Percentiles rank a stretch among this genome's conserved stretches.
phyloP scores from a whole-genome alignment of 1,140 invertebrate genomes.

The Lepidurus packardi region DNA sequence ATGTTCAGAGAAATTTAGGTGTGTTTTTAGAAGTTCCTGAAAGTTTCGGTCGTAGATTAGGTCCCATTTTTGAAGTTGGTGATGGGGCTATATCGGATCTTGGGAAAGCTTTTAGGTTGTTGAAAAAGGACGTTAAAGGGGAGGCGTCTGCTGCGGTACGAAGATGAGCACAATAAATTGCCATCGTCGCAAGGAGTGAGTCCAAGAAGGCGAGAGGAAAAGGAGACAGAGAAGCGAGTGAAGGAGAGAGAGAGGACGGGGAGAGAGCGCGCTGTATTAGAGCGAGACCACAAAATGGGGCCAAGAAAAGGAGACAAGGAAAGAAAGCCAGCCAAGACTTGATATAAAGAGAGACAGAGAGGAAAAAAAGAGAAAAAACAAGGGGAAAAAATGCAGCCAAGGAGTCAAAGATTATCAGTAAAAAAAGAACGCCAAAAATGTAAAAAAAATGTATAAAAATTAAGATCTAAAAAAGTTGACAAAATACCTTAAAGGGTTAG shows the following conservation, averaged over 20 bases:
- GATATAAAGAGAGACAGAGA: slow-evolving; percentile 1
- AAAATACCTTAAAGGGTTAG: too few relatives aligned
- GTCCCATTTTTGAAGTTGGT: neutral
- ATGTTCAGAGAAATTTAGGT: too few relatives aligned
- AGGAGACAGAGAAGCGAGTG: neutral
- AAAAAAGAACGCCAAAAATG: too few relatives aligned
- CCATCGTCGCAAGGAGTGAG: neutral
- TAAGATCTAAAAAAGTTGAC: too few relatives aligned
- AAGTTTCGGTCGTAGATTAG: too few relatives aligned
- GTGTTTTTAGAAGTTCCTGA: too few relatives aligned
- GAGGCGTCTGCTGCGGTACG: slow-evolving; percentile 1
- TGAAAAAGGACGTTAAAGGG: neutral
- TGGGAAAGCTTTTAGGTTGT: neutral
- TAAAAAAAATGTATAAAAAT: too few relatives aligned
- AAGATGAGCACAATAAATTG: neutral
- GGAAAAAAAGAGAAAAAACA: neutral
- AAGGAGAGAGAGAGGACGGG: neutral
- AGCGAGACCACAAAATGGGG: slow-evolving; percentile 10
- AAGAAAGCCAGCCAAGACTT: slow-evolving; percentile 21
- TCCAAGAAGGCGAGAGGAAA: neutral
- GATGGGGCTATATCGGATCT: neutral
- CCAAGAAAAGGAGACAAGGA: neutral
- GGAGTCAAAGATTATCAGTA: neutral
- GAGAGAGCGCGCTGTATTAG: neutral
- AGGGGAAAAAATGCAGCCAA: neutral